Evolutionary conservation across 2,797 vertebrate species (phyloP).

Genomic region (Luscinia luscinia): DNA sequence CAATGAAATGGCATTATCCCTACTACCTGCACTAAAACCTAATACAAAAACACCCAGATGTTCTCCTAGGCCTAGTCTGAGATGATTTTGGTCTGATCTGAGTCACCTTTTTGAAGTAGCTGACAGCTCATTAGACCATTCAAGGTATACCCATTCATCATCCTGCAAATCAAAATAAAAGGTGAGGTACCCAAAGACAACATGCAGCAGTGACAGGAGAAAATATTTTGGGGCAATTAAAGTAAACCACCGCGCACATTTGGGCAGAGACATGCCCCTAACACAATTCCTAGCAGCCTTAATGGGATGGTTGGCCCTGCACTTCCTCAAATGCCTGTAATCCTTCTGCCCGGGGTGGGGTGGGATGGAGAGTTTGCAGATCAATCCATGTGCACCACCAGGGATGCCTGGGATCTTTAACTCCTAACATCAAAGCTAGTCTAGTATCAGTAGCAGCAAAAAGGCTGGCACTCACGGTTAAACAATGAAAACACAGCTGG

Average conservation of each 20-base stretch:
- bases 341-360: background rate
- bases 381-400: background rate
- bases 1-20: background rate
- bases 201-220: background rate
- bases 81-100: background rate
- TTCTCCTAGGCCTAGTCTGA: background rate
- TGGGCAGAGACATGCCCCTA: background rate
- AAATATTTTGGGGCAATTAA: background rate
- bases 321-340: background rate
- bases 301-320: background rate
- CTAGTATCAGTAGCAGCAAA: background rate
- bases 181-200: background rate
- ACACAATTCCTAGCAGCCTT: background rate
- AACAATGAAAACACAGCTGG: background rate
- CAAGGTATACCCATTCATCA: background rate
- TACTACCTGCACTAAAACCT: background rate
- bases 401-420: background rate
- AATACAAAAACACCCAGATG: background rate
- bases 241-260: background rate
- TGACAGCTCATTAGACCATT: background rate
- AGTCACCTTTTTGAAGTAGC: background rate
- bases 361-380: background rate
- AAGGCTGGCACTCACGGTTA: background rate
- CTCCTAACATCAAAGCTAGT: background rate
- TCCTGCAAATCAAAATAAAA: background rate